phyloP scores from a whole-genome alignment of 2,888 invertebrate genomes.

The Conops quadrifasciatus region DNA sequence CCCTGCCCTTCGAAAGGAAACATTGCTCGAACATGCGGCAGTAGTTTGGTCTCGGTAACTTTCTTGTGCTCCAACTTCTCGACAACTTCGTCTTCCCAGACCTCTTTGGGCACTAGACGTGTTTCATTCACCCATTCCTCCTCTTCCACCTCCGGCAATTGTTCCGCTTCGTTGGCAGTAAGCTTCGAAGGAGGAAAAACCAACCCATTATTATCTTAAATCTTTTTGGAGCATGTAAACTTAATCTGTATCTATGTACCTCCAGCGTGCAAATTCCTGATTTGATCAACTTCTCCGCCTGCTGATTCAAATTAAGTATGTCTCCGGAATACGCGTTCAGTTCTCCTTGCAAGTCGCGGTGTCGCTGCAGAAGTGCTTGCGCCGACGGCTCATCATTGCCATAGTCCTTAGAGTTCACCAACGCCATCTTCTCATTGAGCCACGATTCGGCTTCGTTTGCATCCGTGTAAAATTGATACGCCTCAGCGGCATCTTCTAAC shows the following conservation, averaged over 20 bases:
- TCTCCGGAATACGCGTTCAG: conserved; percentile 88
- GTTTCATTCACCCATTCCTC: conserved; percentile 83
- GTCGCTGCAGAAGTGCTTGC: conserved; percentile 85
- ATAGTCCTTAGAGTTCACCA: conserved; percentile 88
- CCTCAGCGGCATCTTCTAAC: conserved; percentile 87
- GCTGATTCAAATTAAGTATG: conserved; percentile 79
- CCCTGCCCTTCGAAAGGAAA: conserved; percentile 94
- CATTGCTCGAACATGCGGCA: conserved; percentile 86
- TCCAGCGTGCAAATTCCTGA: conserved; percentile 74
- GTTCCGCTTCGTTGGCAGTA: conserved; percentile 70
- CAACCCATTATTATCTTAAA: too few relatives aligned
- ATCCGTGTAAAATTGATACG: conserved; percentile 96
- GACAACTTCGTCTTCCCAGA: conserved; percentile 91
- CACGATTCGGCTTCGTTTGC: conserved; percentile 98
- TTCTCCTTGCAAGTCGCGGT: conserved; percentile 87
- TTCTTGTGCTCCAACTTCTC: conserved; percentile 85
- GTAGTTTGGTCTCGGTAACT: conserved; percentile 85
- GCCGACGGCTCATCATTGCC: conserved; percentile 93
- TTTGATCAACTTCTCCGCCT: conserved; percentile 79
- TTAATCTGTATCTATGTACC: too few relatives aligned
- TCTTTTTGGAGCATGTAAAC: too few relatives aligned
- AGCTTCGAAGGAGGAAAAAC: conserved; percentile 42
- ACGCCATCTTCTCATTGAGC: conserved; percentile 94
- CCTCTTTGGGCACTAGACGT: conserved; percentile 86
- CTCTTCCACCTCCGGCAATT: conserved; percentile 69